Evolutionary conservation across 2,797 vertebrate genomes (phyloP).

Genomic region (Pangasius mekongensis): DNA sequence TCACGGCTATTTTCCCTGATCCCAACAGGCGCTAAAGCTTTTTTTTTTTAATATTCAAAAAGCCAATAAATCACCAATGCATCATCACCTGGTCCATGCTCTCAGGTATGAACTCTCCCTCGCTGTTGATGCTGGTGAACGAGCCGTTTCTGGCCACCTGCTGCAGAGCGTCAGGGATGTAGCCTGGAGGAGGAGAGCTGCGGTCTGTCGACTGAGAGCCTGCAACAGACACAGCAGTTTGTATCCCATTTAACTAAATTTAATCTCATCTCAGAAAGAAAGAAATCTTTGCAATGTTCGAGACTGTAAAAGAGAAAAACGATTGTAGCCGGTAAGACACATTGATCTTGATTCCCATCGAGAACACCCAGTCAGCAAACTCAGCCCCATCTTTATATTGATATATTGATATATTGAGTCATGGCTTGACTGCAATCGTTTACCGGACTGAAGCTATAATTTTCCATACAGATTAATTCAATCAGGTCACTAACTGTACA

Average conservation of each 20-base stretch:
- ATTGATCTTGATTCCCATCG: neutral
- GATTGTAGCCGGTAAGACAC: no score
- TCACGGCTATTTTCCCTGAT: neutral
- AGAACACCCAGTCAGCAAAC: neutral
- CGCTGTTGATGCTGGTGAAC: slow-evolving; percentile 98
- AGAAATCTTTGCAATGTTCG: neutral
- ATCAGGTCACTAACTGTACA: neutral
- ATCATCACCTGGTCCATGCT: slow-evolving; percentile 95
- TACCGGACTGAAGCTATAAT: neutral
- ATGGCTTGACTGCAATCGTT: neutral
- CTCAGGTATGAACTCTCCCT: slow-evolving; percentile 98
- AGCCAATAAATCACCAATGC: neutral
- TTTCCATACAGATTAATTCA: neutral
- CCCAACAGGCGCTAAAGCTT: neutral
- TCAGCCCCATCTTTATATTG: neutral
- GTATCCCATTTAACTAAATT: no score
- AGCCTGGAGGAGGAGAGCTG: slow-evolving; percentile 96
- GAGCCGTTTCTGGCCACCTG: slow-evolving; percentile 96
- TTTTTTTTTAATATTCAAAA: neutral
- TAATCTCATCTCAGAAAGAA: neutral
- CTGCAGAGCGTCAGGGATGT: slow-evolving; percentile 96
- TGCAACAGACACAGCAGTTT: slow-evolving; percentile 56
- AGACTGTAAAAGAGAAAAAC: no score
- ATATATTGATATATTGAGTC: neutral
- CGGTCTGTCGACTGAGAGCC: slow-evolving; percentile 89